A percentile compares a stretch with the other conserved stretches of the same genome.
These are phyloP conservation scores for Rhodophaea formosa DNA, from an alignment of 2,888 invertebrate species.

Conservation along the genomic window DNA sequence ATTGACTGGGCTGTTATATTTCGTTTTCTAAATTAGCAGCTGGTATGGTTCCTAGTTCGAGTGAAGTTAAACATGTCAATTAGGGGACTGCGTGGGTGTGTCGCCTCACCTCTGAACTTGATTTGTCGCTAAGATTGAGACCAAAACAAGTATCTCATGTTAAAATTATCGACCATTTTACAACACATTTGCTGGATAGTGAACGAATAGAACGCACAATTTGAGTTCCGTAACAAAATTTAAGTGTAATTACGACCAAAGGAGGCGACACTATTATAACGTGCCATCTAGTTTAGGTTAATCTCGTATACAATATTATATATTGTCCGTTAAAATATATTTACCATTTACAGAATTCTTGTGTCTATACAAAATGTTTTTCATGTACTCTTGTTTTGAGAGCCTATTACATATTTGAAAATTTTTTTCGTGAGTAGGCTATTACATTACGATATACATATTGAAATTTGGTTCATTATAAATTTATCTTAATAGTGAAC, in stretches of 20 bases:
- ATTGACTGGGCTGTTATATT: conserved; percentile 61
- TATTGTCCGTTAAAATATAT: conserved; percentile 82
- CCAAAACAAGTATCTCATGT: conserved; percentile 49
- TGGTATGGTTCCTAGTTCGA: conserved; percentile 81
- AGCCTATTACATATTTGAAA: conserved; percentile 78
- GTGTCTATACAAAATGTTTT: conserved; percentile 82
- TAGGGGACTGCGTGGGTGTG: conserved; percentile 78
- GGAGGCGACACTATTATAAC: conserved; percentile 78
- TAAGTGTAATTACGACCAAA: conserved; percentile 68
- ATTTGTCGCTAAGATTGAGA: conserved; percentile 38
- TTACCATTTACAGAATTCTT: conserved; percentile 82
- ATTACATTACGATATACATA: conserved; percentile 55
- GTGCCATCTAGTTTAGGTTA: conserved; percentile 83
- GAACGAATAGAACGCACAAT: conserved; percentile 74
- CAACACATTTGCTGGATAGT: conserved; percentile 47
- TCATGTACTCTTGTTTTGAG: conserved; percentile 82
- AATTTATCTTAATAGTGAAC: conserved; percentile 41
- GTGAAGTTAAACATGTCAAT: conserved; percentile 81
- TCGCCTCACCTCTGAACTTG: conserved; percentile 62
- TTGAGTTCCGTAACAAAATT: conserved; percentile 63
- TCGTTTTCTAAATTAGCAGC: conserved; percentile 78
- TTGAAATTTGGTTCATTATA: conserved; percentile 48
- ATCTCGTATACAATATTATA: conserved; percentile 82
- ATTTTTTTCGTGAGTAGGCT: conserved; percentile 56
- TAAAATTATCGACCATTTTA: conserved; percentile 36